These are phyloP conservation scores for Sebastes hopkinsi DNA, from an alignment of 2,797 vertebrate species.

Conservation along the genomic window DNA sequence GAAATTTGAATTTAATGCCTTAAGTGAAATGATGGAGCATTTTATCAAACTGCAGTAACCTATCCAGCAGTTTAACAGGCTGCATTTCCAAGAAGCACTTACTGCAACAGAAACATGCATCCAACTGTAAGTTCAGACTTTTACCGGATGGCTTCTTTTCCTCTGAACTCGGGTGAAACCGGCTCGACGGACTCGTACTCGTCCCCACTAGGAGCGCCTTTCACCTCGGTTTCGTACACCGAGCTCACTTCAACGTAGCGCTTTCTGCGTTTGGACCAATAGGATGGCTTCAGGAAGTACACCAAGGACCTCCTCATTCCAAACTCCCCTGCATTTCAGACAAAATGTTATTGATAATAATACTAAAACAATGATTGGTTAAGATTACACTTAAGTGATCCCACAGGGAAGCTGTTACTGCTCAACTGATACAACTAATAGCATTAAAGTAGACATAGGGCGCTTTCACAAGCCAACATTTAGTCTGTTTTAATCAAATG, in stretches of 20 bases:
- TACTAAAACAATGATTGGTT: neutral
- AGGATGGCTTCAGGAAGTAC: conserved; percentile 95
- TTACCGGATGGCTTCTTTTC: conserved; percentile 97
- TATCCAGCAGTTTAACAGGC: neutral
- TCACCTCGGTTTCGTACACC: conserved; percentile 85
- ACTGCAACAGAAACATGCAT: neutral
- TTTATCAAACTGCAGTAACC: neutral
- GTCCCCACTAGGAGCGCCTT: conserved; percentile 77
- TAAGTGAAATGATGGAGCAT: neutral
- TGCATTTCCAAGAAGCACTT: neutral
- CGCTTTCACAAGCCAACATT: no score
- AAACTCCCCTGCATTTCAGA: conserved; percentile 86
- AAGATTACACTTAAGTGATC: neutral
- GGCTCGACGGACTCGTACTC: conserved; percentile 89
- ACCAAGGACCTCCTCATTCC: conserved; percentile 86
- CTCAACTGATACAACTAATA: neutral
- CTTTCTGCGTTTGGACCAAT: conserved; percentile 90
- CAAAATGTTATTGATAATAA: neutral
- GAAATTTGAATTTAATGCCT: no score
- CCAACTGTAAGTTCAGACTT: neutral
- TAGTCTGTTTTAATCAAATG: neutral
- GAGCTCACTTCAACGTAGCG: conserved; percentile 89
- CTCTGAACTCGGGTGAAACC: conserved; percentile 90
- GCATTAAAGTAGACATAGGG: neutral
- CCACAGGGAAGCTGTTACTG: neutral